A percentile compares a stretch with the other conserved stretches of the same genome.
Conservation (phyloP, 1,140 invertebrate genomes). For the Drosophila sproati region DNA sequence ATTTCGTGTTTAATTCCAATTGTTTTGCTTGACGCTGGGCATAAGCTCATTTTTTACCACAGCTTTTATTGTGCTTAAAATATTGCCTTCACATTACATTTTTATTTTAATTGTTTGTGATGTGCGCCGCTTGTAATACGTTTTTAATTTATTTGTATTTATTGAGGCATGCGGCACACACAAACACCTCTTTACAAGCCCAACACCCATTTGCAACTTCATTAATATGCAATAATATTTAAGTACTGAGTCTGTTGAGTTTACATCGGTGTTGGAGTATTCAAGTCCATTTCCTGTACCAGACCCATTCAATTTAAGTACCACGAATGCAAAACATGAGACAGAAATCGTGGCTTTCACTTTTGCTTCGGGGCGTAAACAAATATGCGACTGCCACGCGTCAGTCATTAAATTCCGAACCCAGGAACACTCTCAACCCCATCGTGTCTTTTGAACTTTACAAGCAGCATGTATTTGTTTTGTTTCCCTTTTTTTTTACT, state of each 20-base stretch:
- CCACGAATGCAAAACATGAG: slow-evolving; percentile 48
- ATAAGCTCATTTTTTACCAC: slow-evolving; percentile 1
- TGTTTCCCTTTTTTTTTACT: background rate
- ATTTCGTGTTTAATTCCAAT: background rate
- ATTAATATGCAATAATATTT: slow-evolving; percentile 69
- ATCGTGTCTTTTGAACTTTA: slow-evolving; percentile 65
- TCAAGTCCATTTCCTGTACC: slow-evolving; percentile 31
- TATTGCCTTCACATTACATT: slow-evolving; percentile 3
- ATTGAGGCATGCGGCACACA: slow-evolving; percentile 52
- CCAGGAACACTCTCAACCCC: slow-evolving; percentile 31
- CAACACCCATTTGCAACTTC: slow-evolving; percentile 21
- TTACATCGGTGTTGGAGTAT: slow-evolving; percentile 27
- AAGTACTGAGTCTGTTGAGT: slow-evolving; percentile 29
- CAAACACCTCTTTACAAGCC: slow-evolving; percentile 7
- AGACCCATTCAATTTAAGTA: slow-evolving; percentile 43
- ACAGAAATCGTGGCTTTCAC: slow-evolving; percentile 28
- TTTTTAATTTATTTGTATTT: slow-evolving; percentile 67
- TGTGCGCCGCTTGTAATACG: slow-evolving; percentile 32
- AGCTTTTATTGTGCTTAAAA: background rate
- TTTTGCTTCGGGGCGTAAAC: slow-evolving; percentile 50
- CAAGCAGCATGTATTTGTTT: slow-evolving; percentile 23
- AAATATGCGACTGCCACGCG: slow-evolving; percentile 66
- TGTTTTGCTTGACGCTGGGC: slow-evolving; percentile 12
- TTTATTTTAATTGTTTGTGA: slow-evolving; percentile 31
- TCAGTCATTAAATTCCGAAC: slow-evolving; percentile 68